phyloP scores from a whole-genome alignment of 2,888 invertebrate genomes.

The Pseudanteris insignis region DNA sequence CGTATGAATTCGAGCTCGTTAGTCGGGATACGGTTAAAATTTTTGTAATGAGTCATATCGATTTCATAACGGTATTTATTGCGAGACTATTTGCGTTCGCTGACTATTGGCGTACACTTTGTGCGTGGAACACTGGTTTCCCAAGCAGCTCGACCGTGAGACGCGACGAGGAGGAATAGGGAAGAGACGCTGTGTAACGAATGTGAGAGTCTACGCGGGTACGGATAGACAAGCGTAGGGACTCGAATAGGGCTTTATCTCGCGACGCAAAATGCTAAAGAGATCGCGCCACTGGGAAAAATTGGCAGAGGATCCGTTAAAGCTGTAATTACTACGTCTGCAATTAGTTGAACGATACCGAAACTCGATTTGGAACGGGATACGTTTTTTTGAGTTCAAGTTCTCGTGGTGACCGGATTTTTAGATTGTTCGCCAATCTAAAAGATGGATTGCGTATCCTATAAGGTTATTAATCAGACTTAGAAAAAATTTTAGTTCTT shows the following conservation, averaged over 20 bases:
- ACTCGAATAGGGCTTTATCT: constrained; percentile 36
- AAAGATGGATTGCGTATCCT: no score
- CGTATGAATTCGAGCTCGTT: constrained; percentile 10
- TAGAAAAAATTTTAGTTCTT: no score
- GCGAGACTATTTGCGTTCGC: constrained; percentile 35
- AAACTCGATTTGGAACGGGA: no score
- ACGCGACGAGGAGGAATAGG: constrained; percentile 35
- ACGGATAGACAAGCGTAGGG: constrained; percentile 36
- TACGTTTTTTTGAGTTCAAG: neutral
- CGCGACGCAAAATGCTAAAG: constrained; percentile 35
- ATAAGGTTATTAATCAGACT: no score
- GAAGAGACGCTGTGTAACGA: constrained; percentile 38
- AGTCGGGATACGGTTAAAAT: constrained; percentile 24
- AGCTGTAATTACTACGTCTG: constrained; percentile 19
- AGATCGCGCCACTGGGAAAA: constrained; percentile 36
- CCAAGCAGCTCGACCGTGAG: constrained; percentile 48
- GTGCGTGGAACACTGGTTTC: constrained; percentile 44
- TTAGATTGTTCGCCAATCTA: no score
- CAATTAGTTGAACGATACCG: neutral
- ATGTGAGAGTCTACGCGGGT: constrained; percentile 42
- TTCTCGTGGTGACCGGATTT: no score
- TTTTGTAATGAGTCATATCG: constrained; percentile 52
- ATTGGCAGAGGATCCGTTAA: constrained; percentile 31
- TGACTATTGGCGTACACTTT: constrained; percentile 23
- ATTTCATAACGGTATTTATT: constrained; percentile 50